These are phyloP conservation scores for Gopherus evgoodei DNA, from an alignment of 2,113 vertebrate genomes.

Conservation along the genomic window DNA sequence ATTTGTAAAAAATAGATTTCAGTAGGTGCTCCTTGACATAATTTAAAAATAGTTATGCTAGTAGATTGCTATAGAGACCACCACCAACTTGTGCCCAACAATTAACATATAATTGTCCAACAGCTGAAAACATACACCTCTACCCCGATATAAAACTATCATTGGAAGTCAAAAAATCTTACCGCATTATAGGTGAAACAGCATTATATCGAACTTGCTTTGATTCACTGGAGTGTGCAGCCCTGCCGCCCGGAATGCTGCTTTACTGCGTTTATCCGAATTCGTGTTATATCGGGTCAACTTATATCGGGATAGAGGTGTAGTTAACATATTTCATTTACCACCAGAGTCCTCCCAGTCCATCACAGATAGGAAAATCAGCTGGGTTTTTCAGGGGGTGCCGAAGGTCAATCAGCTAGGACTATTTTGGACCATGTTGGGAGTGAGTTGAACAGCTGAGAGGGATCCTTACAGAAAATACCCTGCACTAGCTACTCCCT, in stretches of 20 bases:
- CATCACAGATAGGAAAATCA: slow-evolving; percentile 39
- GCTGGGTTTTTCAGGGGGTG: background rate
- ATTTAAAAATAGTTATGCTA: background rate
- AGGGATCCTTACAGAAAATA: slow-evolving; percentile 47
- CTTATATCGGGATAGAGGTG: too few species aligned
- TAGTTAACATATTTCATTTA: slow-evolving; percentile 57
- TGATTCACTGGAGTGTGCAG: too few species aligned
- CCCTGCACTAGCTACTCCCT: slow-evolving; percentile 31
- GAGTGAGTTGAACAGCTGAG: slow-evolving; percentile 45
- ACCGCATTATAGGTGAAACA: too few species aligned
- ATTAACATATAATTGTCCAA: background rate
- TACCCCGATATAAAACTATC: too few species aligned
- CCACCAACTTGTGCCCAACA: background rate
- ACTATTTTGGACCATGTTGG: background rate
- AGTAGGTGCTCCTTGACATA: background rate
- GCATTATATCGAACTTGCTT: too few species aligned
- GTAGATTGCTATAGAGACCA: background rate
- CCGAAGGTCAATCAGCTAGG: slow-evolving; percentile 19
- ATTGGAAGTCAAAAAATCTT: too few species aligned
- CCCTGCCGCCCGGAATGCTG: too few species aligned
- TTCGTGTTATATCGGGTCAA: too few species aligned
- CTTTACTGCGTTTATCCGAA: too few species aligned
- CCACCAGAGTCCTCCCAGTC: background rate
- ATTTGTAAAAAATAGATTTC: background rate
- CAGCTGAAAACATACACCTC: background rate